phyloP scores from a whole-genome alignment of 2,888 invertebrate species.

The Stenurella melanura region DNA sequence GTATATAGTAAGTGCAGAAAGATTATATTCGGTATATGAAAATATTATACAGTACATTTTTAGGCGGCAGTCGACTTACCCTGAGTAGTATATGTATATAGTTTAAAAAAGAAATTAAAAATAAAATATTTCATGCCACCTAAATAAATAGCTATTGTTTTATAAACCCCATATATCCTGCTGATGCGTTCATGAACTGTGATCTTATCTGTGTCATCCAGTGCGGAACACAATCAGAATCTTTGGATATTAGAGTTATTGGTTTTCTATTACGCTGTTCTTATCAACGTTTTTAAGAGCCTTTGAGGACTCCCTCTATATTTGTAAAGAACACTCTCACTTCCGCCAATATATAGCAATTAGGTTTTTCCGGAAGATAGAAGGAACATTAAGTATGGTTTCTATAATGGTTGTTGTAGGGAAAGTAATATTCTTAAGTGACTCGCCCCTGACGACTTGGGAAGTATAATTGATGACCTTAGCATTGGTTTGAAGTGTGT shows the following conservation, averaged over 20 bases:
- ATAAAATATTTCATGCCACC: too few species aligned
- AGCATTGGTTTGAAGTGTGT: background rate
- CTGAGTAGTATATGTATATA: too few species aligned
- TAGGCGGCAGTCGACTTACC: too few species aligned
- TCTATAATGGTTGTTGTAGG: background rate
- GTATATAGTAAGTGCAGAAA: too few species aligned
- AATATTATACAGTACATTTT: too few species aligned
- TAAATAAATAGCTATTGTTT: background rate
- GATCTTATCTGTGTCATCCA: background rate
- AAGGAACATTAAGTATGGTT: slow-evolving; percentile 12
- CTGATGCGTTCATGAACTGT: background rate
- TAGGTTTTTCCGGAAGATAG: background rate
- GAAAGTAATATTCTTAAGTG: slow-evolving; percentile 3
- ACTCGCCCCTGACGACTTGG: background rate
- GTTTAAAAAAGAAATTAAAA: too few species aligned
- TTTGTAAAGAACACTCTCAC: slow-evolving; percentile 7
- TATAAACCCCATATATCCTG: background rate
- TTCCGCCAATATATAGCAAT: slow-evolving; percentile 7
- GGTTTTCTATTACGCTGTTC: slow-evolving; percentile 46
- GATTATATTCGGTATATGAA: too few species aligned
- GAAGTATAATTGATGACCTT: slow-evolving; percentile 1
- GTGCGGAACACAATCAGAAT: slow-evolving; percentile 36
- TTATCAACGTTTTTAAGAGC: slow-evolving; percentile 6
- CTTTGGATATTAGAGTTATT: slow-evolving; percentile 46
- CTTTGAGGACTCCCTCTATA: background rate